A percentile compares a stretch with the other conserved stretches of the same genome.
phyloP scores from a whole-genome alignment of 2,888 invertebrate genomes.

The Drosophila gaucha region DNA sequence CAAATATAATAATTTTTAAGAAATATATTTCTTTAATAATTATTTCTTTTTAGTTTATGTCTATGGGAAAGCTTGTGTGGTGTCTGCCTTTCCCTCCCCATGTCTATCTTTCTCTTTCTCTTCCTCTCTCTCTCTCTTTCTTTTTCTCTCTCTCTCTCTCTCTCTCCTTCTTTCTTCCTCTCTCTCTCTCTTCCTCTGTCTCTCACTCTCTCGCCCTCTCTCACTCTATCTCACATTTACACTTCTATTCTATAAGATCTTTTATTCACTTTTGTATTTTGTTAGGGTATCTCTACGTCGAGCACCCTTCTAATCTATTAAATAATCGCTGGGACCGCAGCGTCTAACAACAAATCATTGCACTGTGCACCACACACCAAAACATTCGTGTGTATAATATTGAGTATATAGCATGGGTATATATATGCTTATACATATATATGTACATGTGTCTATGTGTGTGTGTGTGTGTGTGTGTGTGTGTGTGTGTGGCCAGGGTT shows the following conservation, averaged over 20 bases:
- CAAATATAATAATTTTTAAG: too few species aligned
- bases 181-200: not conserved
- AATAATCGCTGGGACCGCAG: conserved; percentile 57
- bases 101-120: not conserved
- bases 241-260: not conserved
- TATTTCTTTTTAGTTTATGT: not conserved
- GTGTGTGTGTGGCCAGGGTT: conserved; percentile 43
- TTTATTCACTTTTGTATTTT: not conserved
- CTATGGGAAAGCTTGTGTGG: not conserved
- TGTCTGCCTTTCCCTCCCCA: not conserved
- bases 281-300: conserved; percentile 1
- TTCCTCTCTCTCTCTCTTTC: not conserved
- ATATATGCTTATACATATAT: too few species aligned
- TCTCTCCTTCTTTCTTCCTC: not conserved
- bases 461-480: conserved; percentile 1
- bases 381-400: conserved; percentile 14
- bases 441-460: too few species aligned
- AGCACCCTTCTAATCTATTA: conserved; percentile 26
- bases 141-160: not conserved
- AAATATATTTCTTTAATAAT: not conserved
- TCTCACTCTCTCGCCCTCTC: not conserved
- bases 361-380: conserved; percentile 49
- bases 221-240: not conserved
- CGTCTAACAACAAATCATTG: conserved; percentile 55
- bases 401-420: conserved; percentile 11